phyloP scores from a whole-genome alignment of 2,888 invertebrate genomes.

The Thyatira batis region DNA sequence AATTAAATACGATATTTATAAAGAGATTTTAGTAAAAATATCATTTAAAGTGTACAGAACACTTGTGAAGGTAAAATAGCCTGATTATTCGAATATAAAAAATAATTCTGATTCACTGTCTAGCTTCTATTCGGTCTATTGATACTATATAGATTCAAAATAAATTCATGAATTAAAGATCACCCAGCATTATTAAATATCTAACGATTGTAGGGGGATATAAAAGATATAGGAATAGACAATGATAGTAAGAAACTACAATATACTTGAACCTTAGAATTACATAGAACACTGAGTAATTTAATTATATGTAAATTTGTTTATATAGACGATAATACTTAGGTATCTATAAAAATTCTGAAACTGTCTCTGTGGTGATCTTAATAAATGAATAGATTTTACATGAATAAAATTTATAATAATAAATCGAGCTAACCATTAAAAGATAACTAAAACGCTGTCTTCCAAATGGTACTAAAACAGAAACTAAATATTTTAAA shows the following conservation, averaged over 20 bases:
- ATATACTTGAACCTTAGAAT: too few relatives aligned
- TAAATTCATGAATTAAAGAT: conserved; percentile 29
- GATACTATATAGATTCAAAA: conserved; percentile 31
- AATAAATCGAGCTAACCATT: conserved; percentile 45
- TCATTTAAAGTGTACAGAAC: conserved; percentile 39
- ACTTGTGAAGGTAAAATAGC: conserved; percentile 44
- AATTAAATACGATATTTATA: conserved; percentile 27
- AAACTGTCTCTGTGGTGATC: background rate
- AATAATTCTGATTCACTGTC: conserved; percentile 43
- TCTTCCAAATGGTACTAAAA: conserved; percentile 60
- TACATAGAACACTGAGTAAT: too few relatives aligned
- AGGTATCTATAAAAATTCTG: background rate
- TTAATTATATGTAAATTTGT: background rate
- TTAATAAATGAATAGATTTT: conserved; percentile 14
- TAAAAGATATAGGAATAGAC: background rate
- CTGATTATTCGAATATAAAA: conserved; percentile 42
- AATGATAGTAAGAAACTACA: too few relatives aligned
- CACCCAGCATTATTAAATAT: conserved; percentile 29
- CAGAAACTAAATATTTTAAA: conserved; percentile 55
- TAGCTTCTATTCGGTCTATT: conserved; percentile 62
- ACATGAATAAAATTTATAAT: conserved; percentile 29
- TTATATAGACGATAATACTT: background rate
- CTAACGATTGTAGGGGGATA: conserved; percentile 6
- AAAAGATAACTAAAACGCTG: conserved; percentile 70
- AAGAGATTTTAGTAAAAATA: conserved; percentile 45